Evolutionary conservation across 2,888 invertebrate species (phyloP), one percentile per base, ranked within the genome.

Genomic region (Eupithecia exiguata): DNA sequence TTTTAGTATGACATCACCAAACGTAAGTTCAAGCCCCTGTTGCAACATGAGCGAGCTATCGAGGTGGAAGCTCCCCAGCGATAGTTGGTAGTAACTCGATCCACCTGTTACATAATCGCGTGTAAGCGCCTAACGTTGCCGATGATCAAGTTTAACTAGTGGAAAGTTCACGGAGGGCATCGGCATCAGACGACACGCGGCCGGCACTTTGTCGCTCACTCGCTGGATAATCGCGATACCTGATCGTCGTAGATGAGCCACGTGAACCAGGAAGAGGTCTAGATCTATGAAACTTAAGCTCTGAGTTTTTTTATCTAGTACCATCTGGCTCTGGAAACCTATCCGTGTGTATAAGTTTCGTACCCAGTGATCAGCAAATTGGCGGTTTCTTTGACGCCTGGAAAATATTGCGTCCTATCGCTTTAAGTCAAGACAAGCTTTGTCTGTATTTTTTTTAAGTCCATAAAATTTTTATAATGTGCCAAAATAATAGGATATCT

Each of bases 151-250:
- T 91, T 90, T 89, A 93, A 88, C 88, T 83, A 89, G 91, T 91
- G 92, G 92, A 93, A 93, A 93, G 93, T 92, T 92, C 92, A 91
- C 83, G 86, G 88, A 84, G 92, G 89, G 87, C 90, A 88, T 88
- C 87, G 90, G 88, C 91, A 85, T 87, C 85, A 81, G 70, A 80
- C 80, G 81, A 72, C 83, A 82, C 79, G 81, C 76, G 82, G 82
- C 79, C 87, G 88, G 86, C 81, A 79, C 91, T 92, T 92, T 90
- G 89, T 83, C 85, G 88, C 79, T 86, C 91, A 88, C 82, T 86
- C 85, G 85, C 81, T 84, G 89, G 91, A 89, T 91, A 92, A 92
- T 90, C 86, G 86, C 88, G 84, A 86, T 87, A 90, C 86, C 84
- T 84, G 88, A 91, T 87, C 86, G 85, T 81, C 77, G 74, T 78